Evolutionary conservation across 2,888 invertebrate genomes (phyloP).

Genomic region (Leptothorax acervorum): DNA sequence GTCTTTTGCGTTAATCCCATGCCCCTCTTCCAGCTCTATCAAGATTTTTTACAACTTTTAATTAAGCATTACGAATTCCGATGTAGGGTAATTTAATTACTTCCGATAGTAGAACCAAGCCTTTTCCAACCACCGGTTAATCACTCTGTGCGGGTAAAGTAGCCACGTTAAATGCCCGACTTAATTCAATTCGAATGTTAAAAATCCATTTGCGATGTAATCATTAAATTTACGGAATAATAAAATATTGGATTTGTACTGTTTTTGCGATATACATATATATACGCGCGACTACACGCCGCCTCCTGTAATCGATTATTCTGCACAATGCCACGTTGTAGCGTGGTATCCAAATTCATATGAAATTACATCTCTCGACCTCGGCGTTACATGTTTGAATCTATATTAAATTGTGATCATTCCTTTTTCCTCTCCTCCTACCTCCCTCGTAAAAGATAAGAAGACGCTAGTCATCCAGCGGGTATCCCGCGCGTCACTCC

Average conservation of each 20-base stretch:
- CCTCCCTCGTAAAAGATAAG: conserved; percentile 2
- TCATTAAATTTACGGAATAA: conserved; percentile 56
- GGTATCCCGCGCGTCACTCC: not conserved
- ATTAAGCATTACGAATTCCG: conserved; percentile 41
- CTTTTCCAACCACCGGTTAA: conserved; percentile 33
- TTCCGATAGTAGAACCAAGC: conserved; percentile 24
- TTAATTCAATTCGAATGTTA: conserved; percentile 53
- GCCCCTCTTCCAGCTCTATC: not conserved
- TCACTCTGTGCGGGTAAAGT: conserved; percentile 29
- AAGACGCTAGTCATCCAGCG: not conserved
- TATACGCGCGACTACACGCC: conserved; percentile 47
- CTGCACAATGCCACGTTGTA: conserved; percentile 43
- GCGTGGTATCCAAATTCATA: conserved; percentile 44
- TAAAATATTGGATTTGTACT: conserved; percentile 50
- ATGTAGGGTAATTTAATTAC: conserved; percentile 39
- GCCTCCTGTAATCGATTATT: conserved; percentile 56
- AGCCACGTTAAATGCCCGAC: conserved; percentile 46
- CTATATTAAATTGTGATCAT: conserved; percentile 36
- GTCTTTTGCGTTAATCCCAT: conserved; percentile 1
- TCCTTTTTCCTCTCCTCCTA: not conserved
- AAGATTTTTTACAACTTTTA: conserved; percentile 49
- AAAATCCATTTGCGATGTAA: conserved; percentile 54
- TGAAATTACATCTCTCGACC: conserved; percentile 40
- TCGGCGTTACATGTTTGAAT: conserved; percentile 27
- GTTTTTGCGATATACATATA: conserved; percentile 40